A percentile compares a stretch with the other conserved stretches of the same genome.
Conservation (phyloP, 2,113 vertebrate species). For the Castor canadensis region DNA sequence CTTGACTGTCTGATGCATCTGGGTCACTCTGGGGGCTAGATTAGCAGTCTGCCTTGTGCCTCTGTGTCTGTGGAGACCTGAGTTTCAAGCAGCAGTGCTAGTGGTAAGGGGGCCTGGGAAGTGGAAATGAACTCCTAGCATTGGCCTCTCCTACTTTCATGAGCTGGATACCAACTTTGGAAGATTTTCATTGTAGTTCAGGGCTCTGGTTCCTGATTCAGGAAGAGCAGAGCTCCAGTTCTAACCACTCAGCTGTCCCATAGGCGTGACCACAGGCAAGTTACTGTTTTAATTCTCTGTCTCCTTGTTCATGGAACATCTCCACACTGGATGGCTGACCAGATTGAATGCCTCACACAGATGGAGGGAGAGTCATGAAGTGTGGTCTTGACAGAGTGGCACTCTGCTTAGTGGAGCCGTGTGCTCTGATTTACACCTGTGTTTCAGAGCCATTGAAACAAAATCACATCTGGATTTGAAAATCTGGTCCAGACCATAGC, state of each 20-base stretch:
- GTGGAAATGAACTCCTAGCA: fast-evolving
- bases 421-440: fast-evolving
- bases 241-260: fast-evolving
- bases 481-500: background rate
- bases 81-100: fast-evolving
- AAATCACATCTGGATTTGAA: background rate
- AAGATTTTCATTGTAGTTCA: background rate
- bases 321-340: fast-evolving
- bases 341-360: too few relatives aligned
- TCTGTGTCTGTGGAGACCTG: fast-evolving
- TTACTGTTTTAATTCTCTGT: too few relatives aligned
- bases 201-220: too few relatives aligned
- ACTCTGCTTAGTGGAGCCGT: background rate
- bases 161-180: background rate
- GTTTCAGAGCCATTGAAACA: background rate
- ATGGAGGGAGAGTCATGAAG: fast-evolving
- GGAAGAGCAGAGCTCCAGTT: background rate
- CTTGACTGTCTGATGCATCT: background rate
- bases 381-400: background rate
- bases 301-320: too few relatives aligned
- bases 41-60: fast-evolving
- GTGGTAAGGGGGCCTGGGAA: background rate
- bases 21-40: background rate
- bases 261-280: fast-evolving
- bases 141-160: fast-evolving